Evolutionary conservation across 1,140 invertebrate genomes (phyloP).

Genomic region (Phortica variegata): DNA sequence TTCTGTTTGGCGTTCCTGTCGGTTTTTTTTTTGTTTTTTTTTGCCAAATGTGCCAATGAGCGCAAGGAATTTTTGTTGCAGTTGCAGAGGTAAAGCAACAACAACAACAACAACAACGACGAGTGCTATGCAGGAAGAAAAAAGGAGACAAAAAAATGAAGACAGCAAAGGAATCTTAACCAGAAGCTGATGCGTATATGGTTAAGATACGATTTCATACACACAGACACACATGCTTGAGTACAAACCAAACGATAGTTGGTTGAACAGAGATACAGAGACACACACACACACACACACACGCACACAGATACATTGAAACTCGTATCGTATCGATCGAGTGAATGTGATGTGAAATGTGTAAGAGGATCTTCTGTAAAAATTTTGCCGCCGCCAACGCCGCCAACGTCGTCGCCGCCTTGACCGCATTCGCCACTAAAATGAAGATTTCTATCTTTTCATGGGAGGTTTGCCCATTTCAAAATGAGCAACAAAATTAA

Average conservation of each 20-base stretch:
- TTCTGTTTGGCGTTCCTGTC: too few relatives aligned
- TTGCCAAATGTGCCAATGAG: conserved; percentile 24
- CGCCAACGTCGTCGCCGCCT: too few relatives aligned
- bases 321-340: too few relatives aligned
- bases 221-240: too few relatives aligned
- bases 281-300: too few relatives aligned
- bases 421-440: conserved; percentile 11
- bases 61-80: conserved; percentile 30
- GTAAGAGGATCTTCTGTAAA: conserved; percentile 26
- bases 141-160: conserved; percentile 2
- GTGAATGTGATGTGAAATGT: conserved; percentile 6
- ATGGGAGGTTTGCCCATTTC: conserved; percentile 41
- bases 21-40: too few relatives aligned
- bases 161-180: conserved; percentile 1
- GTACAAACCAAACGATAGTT: too few relatives aligned
- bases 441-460: conserved; percentile 43
- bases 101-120: neutral
- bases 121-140: conserved; percentile 4
- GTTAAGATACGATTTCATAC: too few relatives aligned
- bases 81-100: neutral
- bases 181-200: too few relatives aligned
- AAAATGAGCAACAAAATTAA: conserved; percentile 16
- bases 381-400: conserved; percentile 12
- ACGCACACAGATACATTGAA: neutral
- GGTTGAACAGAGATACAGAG: too few relatives aligned